Evolutionary conservation across 2,888 invertebrate species (phyloP).

Genomic region (Hyppa rectilinea): DNA sequence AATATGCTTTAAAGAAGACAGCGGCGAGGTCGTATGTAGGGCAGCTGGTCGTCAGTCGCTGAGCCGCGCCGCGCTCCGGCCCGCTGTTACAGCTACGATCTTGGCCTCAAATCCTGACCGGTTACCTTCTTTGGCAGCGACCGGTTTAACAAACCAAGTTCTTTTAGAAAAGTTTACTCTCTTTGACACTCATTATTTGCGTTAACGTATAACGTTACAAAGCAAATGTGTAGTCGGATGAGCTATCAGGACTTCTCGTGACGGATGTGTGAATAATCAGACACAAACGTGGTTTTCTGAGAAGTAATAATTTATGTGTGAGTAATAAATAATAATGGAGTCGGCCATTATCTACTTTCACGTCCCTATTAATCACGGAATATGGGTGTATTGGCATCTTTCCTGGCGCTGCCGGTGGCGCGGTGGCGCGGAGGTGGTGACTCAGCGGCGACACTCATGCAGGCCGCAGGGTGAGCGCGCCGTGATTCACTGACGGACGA

Average conservation of each 20-base stretch:
- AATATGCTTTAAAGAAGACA: constrained; percentile 62
- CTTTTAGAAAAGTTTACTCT: constrained; percentile 80
- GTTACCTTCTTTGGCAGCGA: constrained; percentile 87
- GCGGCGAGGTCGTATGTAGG: constrained; percentile 81
- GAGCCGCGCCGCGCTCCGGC: constrained; percentile 54
- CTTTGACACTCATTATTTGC: constrained; percentile 74
- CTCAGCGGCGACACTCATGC: constrained; percentile 74
- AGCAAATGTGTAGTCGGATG: constrained; percentile 57
- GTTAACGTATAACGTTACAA: constrained; percentile 60
- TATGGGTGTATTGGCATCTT: constrained; percentile 79
- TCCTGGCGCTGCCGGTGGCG: constrained; percentile 48
- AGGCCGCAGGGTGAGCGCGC: constrained; percentile 77
- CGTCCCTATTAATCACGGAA: constrained; percentile 78
- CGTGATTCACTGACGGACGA: constrained; percentile 79
- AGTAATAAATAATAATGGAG: constrained; percentile 75
- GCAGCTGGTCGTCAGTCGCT: constrained; percentile 69
- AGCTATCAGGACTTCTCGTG: constrained; percentile 56
- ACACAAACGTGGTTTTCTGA: constrained; percentile 66
- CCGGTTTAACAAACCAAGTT: constrained; percentile 85
- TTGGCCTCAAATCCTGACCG: constrained; percentile 87
- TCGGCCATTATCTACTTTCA: constrained; percentile 76
- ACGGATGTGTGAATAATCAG: constrained; percentile 66
- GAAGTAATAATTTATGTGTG: constrained; percentile 68
- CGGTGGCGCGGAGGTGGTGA: constrained; percentile 57
- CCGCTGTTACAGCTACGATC: constrained; percentile 73